Evolutionary conservation across 2,888 invertebrate genomes (phyloP), one percentile per base, ranked within the genome.

Genomic region (Chloroclystis v-ata): DNA sequence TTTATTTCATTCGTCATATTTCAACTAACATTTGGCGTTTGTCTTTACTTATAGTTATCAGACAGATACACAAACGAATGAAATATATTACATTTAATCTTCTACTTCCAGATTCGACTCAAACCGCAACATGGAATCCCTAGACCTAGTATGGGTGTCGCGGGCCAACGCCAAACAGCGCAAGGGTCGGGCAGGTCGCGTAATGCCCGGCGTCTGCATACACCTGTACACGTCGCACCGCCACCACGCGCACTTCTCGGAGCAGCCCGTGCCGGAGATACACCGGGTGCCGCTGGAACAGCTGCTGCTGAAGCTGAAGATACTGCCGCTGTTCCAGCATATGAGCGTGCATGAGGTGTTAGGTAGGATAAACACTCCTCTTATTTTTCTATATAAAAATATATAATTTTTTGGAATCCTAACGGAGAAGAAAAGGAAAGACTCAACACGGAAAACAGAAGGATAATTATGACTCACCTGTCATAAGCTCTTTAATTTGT

Each of bases 71-170:
- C n/a, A n/a, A n/a, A n/a, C n/a, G n/a, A n/a, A n/a, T n/a, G n/a
- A n/a, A n/a, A n/a, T n/a, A n/a, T n/a, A n/a, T n/a, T n/a, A n/a
- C n/a, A n/a, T 20, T 20, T 20, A 20, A 20, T 20, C 5, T 20
- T 20, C 5, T n/a, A n/a, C n/a, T 49, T 37, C 61, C 61, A 91
- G 92, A 56, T 95, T 93, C 71, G 92, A 94, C 67, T 91, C 95
- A 0, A 94, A 94, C 70, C 92, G 93, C 51, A 96, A 96, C 68
- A 95, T 95, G 95, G 94, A 95, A 61, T 94, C 94, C 37, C 78
- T 98, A 14, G 96, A 96, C 60, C 89, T 94, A 0, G 94, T 94
- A 1, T 97, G 97, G 96, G 95, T 96, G 5, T 97, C 97, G 0
- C 89, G 92, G 28, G 97, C 97, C 0, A 98, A 97, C 80, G 96